Base-by-base conservation (phyloP, 1,140 invertebrate genomes). In the Temnothorax nylanderi region DNA sequence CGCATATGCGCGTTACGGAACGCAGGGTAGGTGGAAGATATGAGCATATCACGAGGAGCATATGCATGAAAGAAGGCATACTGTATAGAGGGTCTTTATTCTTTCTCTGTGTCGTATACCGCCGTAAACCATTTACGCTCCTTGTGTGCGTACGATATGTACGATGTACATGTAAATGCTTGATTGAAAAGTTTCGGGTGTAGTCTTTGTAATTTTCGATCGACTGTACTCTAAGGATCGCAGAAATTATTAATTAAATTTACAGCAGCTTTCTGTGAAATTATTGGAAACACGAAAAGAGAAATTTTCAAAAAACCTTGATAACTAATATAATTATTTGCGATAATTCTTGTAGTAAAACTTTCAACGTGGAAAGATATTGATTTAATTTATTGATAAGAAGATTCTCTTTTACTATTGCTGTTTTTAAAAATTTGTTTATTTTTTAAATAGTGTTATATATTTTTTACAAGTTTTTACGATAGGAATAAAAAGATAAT, bases 1-100 rank as follows among this genome's bases (percentile, higher is more conserved):
- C 26, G 26, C 26, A 26, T 26, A 26, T 26, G 26, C 26, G 26
- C 26, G 26, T 26, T 26, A 26, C 26, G 26, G 26, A 26, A 26
- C 26, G 26, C 26, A 26, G 26, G 26, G 26, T 26, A 26, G 26
- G 56, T 72, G 54, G 26, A 72, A 32, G n/a, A 60, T 65, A 81
- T 21, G 69, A 89, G 41, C 49, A 51, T 56, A 51, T 26, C 37
- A 26, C 10, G 13, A 51, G 34, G 32, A 49, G 21, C 13, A 75
- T 16, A 44, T 26, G 26, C 26, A 26, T 58, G 44, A 80, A 62
- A 82, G 74, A 21, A 71, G 26, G 32, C 3, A 65, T 86, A 77
- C 56, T 58, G 54, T 74, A 37, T 56, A 82, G 26, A 82, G 0
- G 7, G 26, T 78, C 69, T 54, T 58, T 81, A 44, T 71, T 86